A percentile compares a stretch with the other conserved stretches of the same genome.
Conservation (phyloP, 92 coral and sea anemone genomes). For the Plumapathes pennacea region DNA sequence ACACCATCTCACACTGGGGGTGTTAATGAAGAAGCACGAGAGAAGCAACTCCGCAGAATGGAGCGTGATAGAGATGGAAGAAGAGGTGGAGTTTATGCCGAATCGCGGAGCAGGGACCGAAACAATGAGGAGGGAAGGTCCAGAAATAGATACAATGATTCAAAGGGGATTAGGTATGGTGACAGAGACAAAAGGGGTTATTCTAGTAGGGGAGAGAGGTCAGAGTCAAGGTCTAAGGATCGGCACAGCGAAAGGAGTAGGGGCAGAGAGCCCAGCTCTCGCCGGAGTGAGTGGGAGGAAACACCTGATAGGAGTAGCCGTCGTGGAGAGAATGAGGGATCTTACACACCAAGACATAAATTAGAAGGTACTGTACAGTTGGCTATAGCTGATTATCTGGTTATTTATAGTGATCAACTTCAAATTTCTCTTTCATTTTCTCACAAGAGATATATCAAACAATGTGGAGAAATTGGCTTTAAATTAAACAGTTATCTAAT, state of each 20-base stretch:
- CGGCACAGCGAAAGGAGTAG: slow-evolving; percentile 47
- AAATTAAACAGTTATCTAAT: too few species aligned
- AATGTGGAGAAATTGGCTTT: too few species aligned
- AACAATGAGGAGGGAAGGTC: slow-evolving; percentile 39
- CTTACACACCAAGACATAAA: slow-evolving; percentile 71
- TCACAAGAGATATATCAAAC: too few species aligned
- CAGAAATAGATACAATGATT: slow-evolving; percentile 40
- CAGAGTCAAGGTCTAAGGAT: slow-evolving; percentile 33
- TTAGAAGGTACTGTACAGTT: slow-evolving; percentile 82
- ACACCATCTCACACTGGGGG: slow-evolving; percentile 98
- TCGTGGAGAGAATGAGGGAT: slow-evolving; percentile 54
- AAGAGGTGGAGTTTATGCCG: slow-evolving; percentile 89
- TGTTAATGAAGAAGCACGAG: slow-evolving; percentile 87
- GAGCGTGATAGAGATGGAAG: slow-evolving; percentile 85
- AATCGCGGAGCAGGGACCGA: slow-evolving; percentile 41
- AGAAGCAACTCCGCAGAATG: slow-evolving; percentile 79
- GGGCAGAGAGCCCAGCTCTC: slow-evolving; percentile 66
- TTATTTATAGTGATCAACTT: too few species aligned
- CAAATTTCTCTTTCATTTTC: too few species aligned
- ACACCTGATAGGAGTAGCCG: slow-evolving; percentile 84
- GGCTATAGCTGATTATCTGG: too few species aligned
- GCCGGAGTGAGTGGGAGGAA: slow-evolving; percentile 93
- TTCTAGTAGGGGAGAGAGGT: slow-evolving; percentile 14
- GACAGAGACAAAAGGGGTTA: slow-evolving; percentile 28
- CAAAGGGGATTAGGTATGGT: slow-evolving; percentile 20